Percentiles rank a stretch among this genome's conserved stretches.
Conservation (phyloP, 2,113 vertebrate genomes). For the Nanger granti region DNA sequence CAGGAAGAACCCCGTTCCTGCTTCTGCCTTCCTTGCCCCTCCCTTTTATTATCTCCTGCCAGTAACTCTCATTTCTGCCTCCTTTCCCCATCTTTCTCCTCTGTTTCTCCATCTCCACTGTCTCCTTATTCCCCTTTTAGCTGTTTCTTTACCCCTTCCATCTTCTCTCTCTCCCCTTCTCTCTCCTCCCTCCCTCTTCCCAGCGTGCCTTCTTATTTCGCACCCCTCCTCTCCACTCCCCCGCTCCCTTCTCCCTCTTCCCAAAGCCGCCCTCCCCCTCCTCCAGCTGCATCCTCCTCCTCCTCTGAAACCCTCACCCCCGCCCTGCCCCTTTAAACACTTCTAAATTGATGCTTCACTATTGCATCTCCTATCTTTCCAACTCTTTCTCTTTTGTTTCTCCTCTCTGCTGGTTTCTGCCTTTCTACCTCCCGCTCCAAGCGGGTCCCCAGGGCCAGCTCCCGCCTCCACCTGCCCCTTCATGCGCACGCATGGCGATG, state of each 20-base stretch:
- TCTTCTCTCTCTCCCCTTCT: background rate
- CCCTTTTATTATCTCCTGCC: background rate
- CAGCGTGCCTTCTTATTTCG: background rate
- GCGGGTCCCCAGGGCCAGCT: background rate
- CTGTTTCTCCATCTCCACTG: background rate
- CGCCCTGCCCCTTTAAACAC: background rate
- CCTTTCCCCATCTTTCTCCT: background rate
- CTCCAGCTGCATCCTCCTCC: background rate
- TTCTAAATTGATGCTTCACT: background rate
- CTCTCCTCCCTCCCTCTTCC: background rate
- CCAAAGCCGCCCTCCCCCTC: background rate
- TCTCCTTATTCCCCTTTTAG: too few species aligned
- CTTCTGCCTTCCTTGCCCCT: background rate
- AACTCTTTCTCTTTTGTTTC: too few species aligned
- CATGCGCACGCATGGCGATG: background rate
- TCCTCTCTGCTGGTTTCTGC: background rate
- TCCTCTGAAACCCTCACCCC: background rate
- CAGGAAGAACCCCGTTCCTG: background rate
- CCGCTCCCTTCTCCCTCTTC: background rate
- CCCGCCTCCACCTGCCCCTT: slow-evolving; percentile 50
- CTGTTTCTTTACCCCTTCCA: background rate
- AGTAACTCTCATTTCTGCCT: background rate
- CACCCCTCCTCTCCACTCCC: too few species aligned
- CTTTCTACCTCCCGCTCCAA: background rate
- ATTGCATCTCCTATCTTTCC: background rate